phyloP scores from a whole-genome alignment of 2,797 vertebrate species.

The Petrocephalus schoutedeni region DNA sequence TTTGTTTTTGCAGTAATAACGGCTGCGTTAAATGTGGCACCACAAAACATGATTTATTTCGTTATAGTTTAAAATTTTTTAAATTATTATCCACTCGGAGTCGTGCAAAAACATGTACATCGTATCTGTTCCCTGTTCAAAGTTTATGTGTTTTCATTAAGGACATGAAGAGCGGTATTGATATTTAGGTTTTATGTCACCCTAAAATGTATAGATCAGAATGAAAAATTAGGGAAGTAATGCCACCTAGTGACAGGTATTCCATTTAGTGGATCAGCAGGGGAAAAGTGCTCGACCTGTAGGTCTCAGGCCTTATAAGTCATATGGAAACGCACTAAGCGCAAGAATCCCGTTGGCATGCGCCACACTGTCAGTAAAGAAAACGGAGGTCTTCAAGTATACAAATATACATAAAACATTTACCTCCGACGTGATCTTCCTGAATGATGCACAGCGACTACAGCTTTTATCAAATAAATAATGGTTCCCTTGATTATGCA shows the following conservation, averaged over 20 bases:
- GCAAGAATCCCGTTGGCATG: neutral
- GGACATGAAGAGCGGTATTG: neutral
- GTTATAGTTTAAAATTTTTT: neutral
- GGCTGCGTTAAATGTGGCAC: neutral
- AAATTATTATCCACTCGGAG: neutral
- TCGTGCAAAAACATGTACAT: neutral
- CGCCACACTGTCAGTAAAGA: neutral
- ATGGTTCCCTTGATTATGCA: neutral
- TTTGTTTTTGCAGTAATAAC: neutral
- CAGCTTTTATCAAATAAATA: neutral
- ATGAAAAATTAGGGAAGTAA: neutral
- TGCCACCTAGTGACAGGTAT: conserved; percentile 22
- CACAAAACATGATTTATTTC: neutral
- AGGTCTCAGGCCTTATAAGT: neutral
- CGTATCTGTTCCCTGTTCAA: neutral
- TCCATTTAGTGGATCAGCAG: neutral
- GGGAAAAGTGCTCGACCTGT: neutral
- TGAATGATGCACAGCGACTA: neutral
- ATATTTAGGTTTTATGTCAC: neutral
- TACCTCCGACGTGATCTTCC: neutral
- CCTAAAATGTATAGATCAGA: neutral
- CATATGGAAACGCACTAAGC: neutral
- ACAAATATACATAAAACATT: neutral
- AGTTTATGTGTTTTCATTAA: neutral
- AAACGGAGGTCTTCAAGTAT: neutral